Base-by-base conservation (phyloP, 2,888 invertebrate genomes). In the Cartodere bifasciata region DNA sequence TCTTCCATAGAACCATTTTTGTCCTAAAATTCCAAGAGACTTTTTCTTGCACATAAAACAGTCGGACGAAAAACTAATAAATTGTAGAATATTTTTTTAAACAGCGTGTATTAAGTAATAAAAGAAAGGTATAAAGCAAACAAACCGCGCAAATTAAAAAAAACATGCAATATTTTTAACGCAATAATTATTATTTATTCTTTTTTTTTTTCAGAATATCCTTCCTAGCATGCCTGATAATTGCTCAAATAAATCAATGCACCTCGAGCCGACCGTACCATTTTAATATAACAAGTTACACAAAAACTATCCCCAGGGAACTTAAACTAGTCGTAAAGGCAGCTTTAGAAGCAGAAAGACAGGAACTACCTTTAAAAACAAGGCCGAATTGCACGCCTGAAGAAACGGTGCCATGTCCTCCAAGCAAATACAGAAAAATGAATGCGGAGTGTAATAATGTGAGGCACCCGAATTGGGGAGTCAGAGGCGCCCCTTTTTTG, bases 371-470 rank as follows among this genome's bases (percentile, higher is more conserved):
- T 7, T 28, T 23, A 11, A 35, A 39, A 35, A 34, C 33, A 41
- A 41, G 31, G 36, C 49, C 35, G 51, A 23, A 39, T 4, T 53
- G 53, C 56, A 59, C 38, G 51, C 58, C 60, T 35, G 50, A 62
- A 43, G 64, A 68, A 50, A 53, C 63, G 34, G 58, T 72, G 44
- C 70, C 74, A 9, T 86, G 86, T 49, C 83, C 83, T 6, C 84
- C 84, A 2, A 81, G 77, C 63, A 85, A 83, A 57, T 88, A 78
- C 61, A 68, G 90, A 30, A 75, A 78, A 35, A 72, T 79, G 1
- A 80, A 79, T 25, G 88, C 86, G 0, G 77, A 80, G 49, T 91
- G 91, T 62, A 91, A 91, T 60, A 91, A 91, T 53, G 78, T 90
- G 2, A 67, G 84, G 22, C 82, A 85, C 55, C 71, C 85, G 2